Evolutionary conservation across 2,797 vertebrate species (phyloP).

Genomic region (Microcaecilia unicolor): DNA sequence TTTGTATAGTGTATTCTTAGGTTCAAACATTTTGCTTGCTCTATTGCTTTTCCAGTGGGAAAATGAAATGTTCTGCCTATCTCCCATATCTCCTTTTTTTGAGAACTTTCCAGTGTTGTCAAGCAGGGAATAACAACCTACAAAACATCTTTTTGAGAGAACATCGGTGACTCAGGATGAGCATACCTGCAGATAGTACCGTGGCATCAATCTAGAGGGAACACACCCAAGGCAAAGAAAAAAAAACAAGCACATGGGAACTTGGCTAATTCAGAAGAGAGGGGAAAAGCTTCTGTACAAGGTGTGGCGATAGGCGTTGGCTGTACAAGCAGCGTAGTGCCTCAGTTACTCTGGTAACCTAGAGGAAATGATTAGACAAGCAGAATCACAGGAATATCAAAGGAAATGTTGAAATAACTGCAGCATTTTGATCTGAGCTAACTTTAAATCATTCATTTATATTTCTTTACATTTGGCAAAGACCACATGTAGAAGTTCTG

Average conservation of each 20-base stretch:
- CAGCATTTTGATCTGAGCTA: no score
- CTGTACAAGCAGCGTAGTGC: neutral
- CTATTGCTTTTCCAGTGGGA: no score
- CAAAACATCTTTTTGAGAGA: no score
- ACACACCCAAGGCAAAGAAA: neutral
- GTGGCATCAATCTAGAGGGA: neutral
- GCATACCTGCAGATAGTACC: neutral
- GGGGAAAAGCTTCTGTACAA: neutral
- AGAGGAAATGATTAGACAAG: conserved; percentile 3
- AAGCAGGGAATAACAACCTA: no score
- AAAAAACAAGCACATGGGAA: neutral
- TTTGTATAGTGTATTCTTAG: no score
- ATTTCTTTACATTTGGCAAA: no score
- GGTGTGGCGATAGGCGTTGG: conserved; percentile 12
- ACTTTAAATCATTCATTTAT: no score
- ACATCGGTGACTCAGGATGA: neutral
- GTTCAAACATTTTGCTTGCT: no score
- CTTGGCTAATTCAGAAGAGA: neutral
- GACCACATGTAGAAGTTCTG: no score
- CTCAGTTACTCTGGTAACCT: conserved; percentile 12
- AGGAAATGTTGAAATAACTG: neutral
- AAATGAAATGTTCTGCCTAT: no score
- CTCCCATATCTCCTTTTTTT: no score
- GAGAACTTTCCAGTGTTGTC: no score
- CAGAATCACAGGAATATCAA: neutral